Evolutionary conservation across 1,140 invertebrate species (phyloP).

Genomic region (Ptiloglossa arizonensis): DNA sequence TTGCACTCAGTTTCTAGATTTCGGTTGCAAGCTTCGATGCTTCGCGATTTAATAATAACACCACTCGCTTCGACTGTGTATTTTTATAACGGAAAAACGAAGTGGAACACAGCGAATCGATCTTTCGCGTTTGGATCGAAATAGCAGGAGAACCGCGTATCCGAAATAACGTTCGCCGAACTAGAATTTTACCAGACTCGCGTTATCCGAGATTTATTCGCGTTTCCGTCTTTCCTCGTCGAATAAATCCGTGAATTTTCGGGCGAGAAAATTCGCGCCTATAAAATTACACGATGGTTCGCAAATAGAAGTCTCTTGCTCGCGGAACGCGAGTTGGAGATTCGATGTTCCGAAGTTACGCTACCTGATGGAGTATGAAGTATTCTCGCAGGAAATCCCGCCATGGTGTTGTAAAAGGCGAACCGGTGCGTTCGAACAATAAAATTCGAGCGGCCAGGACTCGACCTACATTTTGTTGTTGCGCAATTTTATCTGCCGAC

Average conservation of each 20-base stretch:
- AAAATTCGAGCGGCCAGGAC: neutral
- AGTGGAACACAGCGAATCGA: no score
- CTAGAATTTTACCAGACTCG: no score
- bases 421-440: constrained; percentile 4
- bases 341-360: neutral
- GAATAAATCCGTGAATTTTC: neutral
- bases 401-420: neutral
- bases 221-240: no score
- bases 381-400: neutral
- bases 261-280: neutral
- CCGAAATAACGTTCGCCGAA: no score
- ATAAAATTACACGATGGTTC: neutral
- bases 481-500: constrained; percentile 25
- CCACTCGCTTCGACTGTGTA: no score
- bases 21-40: no score
- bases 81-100: no score
- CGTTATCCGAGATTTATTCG: no score
- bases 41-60: no score
- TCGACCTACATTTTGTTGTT: constrained; percentile 23
- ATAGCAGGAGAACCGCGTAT: no score
- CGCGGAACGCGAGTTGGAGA: neutral
- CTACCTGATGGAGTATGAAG: neutral
- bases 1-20: no score
- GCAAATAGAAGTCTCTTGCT: neutral
- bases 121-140: no score